phyloP scores from a whole-genome alignment of 2,113 vertebrate species.

The Gallinago paraguaiae region DNA sequence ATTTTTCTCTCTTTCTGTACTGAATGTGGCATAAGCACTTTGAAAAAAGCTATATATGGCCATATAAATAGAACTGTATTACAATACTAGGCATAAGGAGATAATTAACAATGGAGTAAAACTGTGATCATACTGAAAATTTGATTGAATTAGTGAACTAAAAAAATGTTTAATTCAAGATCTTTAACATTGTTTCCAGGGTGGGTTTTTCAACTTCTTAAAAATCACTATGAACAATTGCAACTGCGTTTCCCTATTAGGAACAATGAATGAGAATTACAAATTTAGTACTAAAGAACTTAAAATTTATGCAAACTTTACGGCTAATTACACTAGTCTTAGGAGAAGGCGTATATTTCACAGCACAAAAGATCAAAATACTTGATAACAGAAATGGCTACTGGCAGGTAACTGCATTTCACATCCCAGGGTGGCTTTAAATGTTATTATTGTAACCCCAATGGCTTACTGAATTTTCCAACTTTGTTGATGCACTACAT shows the following conservation, averaged over 20 bases:
- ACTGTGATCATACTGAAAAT: background rate
- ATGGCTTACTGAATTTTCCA: background rate
- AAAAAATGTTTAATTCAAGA: background rate
- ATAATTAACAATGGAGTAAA: background rate
- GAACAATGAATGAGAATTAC: background rate
- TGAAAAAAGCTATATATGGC: background rate
- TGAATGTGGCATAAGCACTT: background rate
- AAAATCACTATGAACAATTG: background rate
- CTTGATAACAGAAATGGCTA: background rate
- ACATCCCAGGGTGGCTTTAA: background rate
- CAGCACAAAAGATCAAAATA: background rate
- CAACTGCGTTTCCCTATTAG: background rate
- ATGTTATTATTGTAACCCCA: background rate
- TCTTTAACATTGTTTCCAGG: background rate
- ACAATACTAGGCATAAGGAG: background rate
- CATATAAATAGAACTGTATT: background rate
- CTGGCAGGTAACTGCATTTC: background rate
- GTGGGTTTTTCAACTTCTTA: background rate
- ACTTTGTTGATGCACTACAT: background rate
- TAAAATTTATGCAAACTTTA: background rate
- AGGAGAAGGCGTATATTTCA: background rate
- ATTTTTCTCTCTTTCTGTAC: background rate
- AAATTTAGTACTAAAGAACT: background rate
- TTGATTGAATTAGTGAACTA: background rate
- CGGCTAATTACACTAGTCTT: background rate